Evolutionary conservation across 2,797 vertebrate genomes (phyloP).

Genomic region (Thamnophis elegans): DNA sequence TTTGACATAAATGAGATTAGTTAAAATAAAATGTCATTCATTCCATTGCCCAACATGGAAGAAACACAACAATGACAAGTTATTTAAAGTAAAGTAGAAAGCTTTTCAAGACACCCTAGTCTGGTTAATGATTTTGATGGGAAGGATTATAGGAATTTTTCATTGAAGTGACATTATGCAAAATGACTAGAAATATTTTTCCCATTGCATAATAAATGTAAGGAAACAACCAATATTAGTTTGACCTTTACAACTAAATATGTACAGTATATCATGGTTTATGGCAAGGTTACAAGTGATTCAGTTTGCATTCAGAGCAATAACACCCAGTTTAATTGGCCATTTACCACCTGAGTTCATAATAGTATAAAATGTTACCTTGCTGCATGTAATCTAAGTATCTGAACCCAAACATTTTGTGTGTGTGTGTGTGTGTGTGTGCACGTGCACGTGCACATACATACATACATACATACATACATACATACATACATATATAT

Average conservation of each 20-base stretch:
- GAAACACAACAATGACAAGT: neutral
- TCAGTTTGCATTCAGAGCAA: neutral
- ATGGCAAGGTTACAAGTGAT: neutral
- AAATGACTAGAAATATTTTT: neutral
- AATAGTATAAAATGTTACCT: neutral
- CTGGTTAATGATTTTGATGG: neutral
- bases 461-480: no score
- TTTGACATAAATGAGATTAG: neutral
- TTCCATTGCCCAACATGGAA: neutral
- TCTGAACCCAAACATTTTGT: neutral
- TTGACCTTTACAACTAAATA: neutral
- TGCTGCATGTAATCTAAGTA: neutral
- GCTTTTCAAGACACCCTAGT: neutral
- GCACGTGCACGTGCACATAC: no score
- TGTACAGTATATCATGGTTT: neutral
- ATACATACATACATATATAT: no score
- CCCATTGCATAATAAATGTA: neutral
- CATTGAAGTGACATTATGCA: neutral
- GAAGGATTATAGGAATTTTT: neutral
- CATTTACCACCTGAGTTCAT: neutral
- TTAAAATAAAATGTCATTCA: neutral
- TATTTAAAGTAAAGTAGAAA: neutral
- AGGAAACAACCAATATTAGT: neutral
- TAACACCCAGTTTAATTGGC: neutral
- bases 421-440: no score